Percentiles rank a stretch among this genome's conserved stretches.
Evolutionary conservation across 1,140 invertebrate genomes (phyloP).

Genomic region (Drosophila navojoa): DNA sequence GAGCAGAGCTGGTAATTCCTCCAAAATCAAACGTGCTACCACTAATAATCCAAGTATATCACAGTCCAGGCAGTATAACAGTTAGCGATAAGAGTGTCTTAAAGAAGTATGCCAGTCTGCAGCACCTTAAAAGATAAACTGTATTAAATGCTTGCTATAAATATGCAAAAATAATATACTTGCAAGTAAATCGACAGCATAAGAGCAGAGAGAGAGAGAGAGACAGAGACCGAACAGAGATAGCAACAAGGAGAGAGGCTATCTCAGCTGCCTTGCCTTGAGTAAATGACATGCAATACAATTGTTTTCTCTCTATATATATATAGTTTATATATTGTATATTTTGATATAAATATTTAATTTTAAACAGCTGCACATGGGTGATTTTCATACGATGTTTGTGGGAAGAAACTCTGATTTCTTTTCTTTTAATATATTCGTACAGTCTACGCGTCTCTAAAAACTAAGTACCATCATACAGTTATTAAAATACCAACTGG

Average conservation of each 20-base stretch:
- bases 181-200: no score
- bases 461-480: slow-evolving; percentile 46
- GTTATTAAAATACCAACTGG: slow-evolving; percentile 68
- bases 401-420: slow-evolving; percentile 68
- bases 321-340: background rate
- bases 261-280: background rate
- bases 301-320: background rate
- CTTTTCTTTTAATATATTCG: slow-evolving; percentile 45
- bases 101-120: no score
- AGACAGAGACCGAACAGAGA: background rate
- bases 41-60: no score
- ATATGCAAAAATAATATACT: no score
- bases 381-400: background rate
- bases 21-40: no score
- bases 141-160: no score
- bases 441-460: slow-evolving; percentile 71
- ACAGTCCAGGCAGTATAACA: no score
- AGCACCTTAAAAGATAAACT: no score
- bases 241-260: background rate
- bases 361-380: slow-evolving; percentile 38
- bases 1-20: no score
- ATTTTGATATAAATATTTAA: slow-evolving; percentile 27
- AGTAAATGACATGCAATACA: background rate
- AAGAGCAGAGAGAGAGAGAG: background rate
- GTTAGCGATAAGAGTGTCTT: no score